Conservation (phyloP, 2,113 vertebrate species). For the Argyrosomus japonicus region DNA sequence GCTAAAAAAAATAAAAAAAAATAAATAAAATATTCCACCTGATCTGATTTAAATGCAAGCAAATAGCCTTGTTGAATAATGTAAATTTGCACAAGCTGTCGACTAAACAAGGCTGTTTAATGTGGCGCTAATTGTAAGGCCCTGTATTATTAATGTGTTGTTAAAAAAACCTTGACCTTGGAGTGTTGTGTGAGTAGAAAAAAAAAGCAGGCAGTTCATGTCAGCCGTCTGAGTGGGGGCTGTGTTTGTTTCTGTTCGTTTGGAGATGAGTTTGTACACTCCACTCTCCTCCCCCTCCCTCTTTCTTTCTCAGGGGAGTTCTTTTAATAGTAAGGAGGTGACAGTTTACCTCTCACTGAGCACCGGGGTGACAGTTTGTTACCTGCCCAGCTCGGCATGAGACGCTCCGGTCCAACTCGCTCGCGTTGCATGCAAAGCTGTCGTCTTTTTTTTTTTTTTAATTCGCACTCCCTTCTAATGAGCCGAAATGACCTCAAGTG, state of each 20-base stretch:
- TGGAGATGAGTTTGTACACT: constrained; percentile 61
- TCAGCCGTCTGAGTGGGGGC: constrained; percentile 34
- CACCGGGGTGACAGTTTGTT: constrained; percentile 61
- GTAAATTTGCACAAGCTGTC: constrained; percentile 39
- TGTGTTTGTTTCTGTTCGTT: constrained; percentile 68
- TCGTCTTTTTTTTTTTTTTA: constrained; percentile 4
- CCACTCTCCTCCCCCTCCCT: constrained; percentile 24
- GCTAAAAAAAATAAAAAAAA: constrained; percentile 1
- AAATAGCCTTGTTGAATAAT: constrained; percentile 59
- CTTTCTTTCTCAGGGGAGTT: constrained; percentile 62
- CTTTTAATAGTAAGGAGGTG: constrained; percentile 82
- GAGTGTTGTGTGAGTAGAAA: constrained; percentile 5
- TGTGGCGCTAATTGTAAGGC: constrained; percentile 51
- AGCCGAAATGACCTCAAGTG: constrained; percentile 57
- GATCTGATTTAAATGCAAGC: constrained; percentile 51
- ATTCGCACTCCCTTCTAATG: constrained; percentile 52
- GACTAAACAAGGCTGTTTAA: constrained; percentile 24
- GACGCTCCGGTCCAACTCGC: constrained; percentile 25
- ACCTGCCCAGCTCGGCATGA: constrained; percentile 55
- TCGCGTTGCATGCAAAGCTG: constrained; percentile 22
- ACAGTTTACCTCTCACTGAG: constrained; percentile 69
- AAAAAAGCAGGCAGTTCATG: constrained; percentile 18
- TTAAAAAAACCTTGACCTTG: constrained; percentile 64
- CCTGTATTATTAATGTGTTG: constrained; percentile 59
- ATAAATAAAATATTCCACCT: constrained; percentile 53